Evolutionary conservation across 2,113 vertebrate species (phyloP).

Genomic region (Podarcis raffonei): DNA sequence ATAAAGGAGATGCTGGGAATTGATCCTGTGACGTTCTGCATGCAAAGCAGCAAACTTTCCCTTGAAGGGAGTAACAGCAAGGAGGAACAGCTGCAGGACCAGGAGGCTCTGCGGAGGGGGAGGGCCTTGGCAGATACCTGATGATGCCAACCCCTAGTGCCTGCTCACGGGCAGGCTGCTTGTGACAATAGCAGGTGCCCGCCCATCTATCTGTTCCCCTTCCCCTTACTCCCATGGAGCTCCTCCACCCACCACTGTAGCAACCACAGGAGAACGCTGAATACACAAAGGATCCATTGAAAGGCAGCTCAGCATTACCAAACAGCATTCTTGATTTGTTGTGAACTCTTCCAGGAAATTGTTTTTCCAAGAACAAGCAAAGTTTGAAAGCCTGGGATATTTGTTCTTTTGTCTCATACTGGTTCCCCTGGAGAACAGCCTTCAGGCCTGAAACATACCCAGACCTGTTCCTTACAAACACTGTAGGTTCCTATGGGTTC

Average conservation of each 20-base stretch:
- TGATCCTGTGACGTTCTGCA: too few relatives aligned
- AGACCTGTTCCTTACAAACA: neutral
- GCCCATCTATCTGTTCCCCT: neutral
- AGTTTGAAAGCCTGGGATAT: neutral
- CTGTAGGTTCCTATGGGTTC: neutral
- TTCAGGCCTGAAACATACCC: neutral
- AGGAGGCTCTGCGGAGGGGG: neutral
- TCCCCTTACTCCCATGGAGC: neutral
- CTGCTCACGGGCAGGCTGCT: neutral
- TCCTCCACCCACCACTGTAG: neutral
- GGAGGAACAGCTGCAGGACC: neutral
- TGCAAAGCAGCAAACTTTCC: neutral
- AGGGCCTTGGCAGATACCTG: neutral
- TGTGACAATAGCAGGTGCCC: neutral
- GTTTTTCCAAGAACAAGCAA: neutral
- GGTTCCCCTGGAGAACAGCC: neutral
- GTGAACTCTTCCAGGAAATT: neutral
- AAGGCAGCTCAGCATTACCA: neutral
- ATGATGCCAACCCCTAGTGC: neutral
- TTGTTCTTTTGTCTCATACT: neutral
- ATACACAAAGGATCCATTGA: neutral
- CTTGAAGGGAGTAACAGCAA: neutral
- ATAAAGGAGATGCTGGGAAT: too few relatives aligned
- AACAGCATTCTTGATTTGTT: neutral
- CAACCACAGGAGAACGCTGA: neutral